Percentiles rank a stretch among this genome's conserved stretches.
Conservation (phyloP, 1,140 invertebrate genomes). For the Acyrthosiphon pisum region DNA sequence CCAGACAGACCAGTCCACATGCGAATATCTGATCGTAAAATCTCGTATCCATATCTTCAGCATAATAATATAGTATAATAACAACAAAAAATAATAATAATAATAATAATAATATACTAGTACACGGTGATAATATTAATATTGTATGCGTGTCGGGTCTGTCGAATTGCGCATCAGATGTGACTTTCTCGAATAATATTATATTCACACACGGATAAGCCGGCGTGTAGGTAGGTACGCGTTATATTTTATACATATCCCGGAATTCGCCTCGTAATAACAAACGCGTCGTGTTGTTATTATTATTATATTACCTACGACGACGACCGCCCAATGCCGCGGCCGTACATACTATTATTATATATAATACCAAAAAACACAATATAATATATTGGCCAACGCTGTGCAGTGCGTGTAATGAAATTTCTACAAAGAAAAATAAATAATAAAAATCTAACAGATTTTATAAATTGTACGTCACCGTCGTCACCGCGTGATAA, state of each 20-base stretch:
- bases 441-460: neutral
- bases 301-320: neutral
- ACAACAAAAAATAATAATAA: neutral
- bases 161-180: neutral
- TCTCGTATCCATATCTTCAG: neutral
- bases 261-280: constrained; percentile 10
- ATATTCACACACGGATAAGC: neutral
- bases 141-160: neutral
- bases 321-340: neutral
- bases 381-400: neutral
- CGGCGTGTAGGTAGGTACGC: neutral
- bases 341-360: neutral
- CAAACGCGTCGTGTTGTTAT: neutral
- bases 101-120: neutral
- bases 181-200: neutral
- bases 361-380: neutral
- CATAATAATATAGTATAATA: too few species aligned
- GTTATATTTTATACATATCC: neutral
- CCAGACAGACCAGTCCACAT: neutral
- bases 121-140: neutral
- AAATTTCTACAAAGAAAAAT: neutral
- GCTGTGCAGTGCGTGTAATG: neutral
- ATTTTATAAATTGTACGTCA: neutral
- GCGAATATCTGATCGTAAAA: constrained; percentile 1
- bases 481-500: neutral